Evolutionary conservation across 2,888 invertebrate species (phyloP).

Genomic region (Tineola bisselliella): DNA sequence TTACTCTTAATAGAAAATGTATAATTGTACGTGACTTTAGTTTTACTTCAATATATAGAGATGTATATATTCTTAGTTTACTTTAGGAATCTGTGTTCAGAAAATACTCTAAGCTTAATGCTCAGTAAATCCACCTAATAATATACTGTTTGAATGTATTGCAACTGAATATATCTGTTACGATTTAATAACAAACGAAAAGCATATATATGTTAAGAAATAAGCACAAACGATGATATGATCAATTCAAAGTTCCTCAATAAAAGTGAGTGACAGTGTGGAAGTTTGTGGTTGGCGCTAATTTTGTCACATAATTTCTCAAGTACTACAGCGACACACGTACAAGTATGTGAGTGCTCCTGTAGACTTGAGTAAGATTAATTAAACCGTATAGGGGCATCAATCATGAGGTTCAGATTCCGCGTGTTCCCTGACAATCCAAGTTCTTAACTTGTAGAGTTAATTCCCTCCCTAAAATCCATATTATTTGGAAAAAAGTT

Average conservation of each 20-base stretch:
- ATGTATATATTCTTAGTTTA: not conserved
- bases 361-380: slow-evolving; percentile 52
- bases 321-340: slow-evolving; percentile 17
- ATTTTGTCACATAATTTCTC: slow-evolving; percentile 11
- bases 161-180: not conserved
- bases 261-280: not conserved
- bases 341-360: slow-evolving; percentile 28
- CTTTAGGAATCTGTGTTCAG: not conserved
- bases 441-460: slow-evolving; percentile 2
- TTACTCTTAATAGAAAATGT: not conserved
- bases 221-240: too few species aligned
- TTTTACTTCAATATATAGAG: too few species aligned
- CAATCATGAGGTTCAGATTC: slow-evolving; percentile 49
- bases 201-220: too few species aligned
- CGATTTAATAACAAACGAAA: too few species aligned
- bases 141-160: not conserved
- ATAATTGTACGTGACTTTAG: not conserved
- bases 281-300: not conserved
- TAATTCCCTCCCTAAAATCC: not conserved
- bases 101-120: not conserved
- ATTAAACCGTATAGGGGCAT: slow-evolving; percentile 49
- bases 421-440: slow-evolving; percentile 16
- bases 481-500: too few species aligned
- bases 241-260: not conserved
- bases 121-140: not conserved